A percentile compares a stretch with the other conserved stretches of the same genome.
These are phyloP conservation scores for Araneus ventricosus DNA, from an alignment of 1,140 invertebrate species.

Conservation along the genomic window DNA sequence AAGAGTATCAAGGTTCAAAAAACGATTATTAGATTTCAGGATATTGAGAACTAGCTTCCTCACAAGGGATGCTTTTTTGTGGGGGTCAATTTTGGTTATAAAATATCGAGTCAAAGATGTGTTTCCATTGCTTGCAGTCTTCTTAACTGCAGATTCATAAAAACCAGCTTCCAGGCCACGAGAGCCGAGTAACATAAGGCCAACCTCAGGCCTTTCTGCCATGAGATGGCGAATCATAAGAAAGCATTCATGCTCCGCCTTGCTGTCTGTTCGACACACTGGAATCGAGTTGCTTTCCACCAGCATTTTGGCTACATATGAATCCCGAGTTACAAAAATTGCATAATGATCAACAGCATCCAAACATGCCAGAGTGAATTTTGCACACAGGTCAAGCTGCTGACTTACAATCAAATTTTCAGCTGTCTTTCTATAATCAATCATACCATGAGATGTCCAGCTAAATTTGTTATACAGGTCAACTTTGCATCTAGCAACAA, in stretches of 20 bases:
- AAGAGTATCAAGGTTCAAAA: neutral
- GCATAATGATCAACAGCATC: neutral
- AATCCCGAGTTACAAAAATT: neutral
- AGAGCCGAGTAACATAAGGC: no score
- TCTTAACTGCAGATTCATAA: neutral
- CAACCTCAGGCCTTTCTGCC: no score
- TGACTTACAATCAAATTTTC: neutral
- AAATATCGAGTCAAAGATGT: slow-evolving; percentile 1
- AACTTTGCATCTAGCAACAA: neutral
- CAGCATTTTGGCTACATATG: neutral
- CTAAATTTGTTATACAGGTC: neutral
- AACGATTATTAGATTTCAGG: neutral
- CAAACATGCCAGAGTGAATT: neutral
- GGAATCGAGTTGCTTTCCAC: neutral
- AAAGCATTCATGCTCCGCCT: no score
- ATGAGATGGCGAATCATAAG: no score
- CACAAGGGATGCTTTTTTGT: neutral
- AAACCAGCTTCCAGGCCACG: no score
- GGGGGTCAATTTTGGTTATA: neutral
- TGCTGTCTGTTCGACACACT: neutral
- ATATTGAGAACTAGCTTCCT: neutral
- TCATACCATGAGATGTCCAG: neutral
- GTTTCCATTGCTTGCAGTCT: neutral
- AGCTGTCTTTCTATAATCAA: neutral
- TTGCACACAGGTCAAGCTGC: neutral